These are phyloP conservation scores for Cinara cedri DNA, from an alignment of 2,888 invertebrate species.

Conservation along the genomic window DNA sequence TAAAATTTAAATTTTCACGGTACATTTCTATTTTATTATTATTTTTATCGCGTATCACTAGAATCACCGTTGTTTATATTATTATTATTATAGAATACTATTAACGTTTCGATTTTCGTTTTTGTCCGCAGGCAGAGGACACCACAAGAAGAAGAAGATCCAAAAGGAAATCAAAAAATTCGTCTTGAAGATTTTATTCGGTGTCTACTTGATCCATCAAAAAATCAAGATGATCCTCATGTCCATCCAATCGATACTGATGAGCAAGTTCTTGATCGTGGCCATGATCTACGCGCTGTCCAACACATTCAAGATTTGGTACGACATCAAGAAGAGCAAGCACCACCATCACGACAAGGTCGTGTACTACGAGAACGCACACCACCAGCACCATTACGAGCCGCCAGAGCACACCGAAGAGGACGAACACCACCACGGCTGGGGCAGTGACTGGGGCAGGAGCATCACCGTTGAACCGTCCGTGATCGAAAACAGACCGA, in stretches of 20 bases:
- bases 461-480: conserved; percentile 58
- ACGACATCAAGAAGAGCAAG: conserved; percentile 58
- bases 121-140: conserved; percentile 59
- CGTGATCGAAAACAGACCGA: conserved; percentile 5
- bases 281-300: conserved; percentile 60
- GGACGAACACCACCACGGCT: conserved; percentile 59
- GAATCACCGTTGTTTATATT: no score
- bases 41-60: no score
- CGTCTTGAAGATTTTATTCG: conserved; percentile 61
- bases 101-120: neutral
- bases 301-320: conserved; percentile 61
- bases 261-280: conserved; percentile 60
- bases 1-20: no score
- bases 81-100: no score
- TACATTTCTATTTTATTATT: no score
- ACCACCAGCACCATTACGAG: conserved; percentile 61
- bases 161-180: conserved; percentile 61
- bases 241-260: conserved; percentile 61
- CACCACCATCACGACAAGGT: conserved; percentile 58
- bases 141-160: conserved; percentile 61
- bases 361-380: conserved; percentile 61
- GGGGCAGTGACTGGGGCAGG: conserved; percentile 58
- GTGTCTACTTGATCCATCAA: conserved; percentile 61
- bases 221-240: conserved; percentile 61
- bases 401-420: conserved; percentile 59